Evolutionary conservation across 2,888 invertebrate species (phyloP).

Genomic region (Dendrolimus houi): DNA sequence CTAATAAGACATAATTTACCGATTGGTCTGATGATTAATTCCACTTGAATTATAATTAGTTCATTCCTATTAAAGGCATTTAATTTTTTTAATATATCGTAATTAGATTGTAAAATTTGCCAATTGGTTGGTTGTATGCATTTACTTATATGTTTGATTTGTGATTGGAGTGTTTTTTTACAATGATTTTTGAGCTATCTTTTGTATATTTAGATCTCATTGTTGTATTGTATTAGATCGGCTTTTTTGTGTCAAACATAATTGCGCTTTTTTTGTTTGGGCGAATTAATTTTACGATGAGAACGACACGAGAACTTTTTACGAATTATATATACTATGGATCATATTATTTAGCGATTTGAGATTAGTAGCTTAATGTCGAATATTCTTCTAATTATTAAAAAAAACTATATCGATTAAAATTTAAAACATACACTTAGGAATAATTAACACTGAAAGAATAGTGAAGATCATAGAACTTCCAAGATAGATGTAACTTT

Average conservation of each 20-base stretch:
- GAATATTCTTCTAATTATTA: too few relatives aligned
- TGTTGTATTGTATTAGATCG: conserved; percentile 19
- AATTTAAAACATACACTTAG: too few relatives aligned
- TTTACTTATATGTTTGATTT: conserved; percentile 17
- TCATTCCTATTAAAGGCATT: conserved; percentile 52
- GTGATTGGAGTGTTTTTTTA: conserved; percentile 18
- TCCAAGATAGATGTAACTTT: too few relatives aligned
- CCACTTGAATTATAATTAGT: conserved; percentile 19
- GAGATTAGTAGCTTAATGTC: too few relatives aligned
- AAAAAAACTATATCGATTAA: too few relatives aligned
- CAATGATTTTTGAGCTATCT: conserved; percentile 10
- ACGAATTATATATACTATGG: too few relatives aligned
- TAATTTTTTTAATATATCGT: conserved; percentile 21
- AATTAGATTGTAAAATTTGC: conserved; percentile 12
- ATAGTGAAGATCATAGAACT: too few relatives aligned
- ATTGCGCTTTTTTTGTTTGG: conserved; percentile 10
- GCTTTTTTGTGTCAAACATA: conserved; percentile 12
- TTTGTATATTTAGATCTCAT: conserved; percentile 1
- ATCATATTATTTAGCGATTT: too few relatives aligned
- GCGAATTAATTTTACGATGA: too few relatives aligned
- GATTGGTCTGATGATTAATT: conserved; percentile 23
- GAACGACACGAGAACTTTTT: too few relatives aligned
- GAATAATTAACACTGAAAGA: too few relatives aligned
- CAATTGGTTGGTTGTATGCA: conserved; percentile 16
- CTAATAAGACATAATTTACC: neutral